A percentile compares a stretch with the other conserved stretches of the same genome.
phyloP scores from a whole-genome alignment of 2,888 invertebrate species.

The Pammene fasciana region DNA sequence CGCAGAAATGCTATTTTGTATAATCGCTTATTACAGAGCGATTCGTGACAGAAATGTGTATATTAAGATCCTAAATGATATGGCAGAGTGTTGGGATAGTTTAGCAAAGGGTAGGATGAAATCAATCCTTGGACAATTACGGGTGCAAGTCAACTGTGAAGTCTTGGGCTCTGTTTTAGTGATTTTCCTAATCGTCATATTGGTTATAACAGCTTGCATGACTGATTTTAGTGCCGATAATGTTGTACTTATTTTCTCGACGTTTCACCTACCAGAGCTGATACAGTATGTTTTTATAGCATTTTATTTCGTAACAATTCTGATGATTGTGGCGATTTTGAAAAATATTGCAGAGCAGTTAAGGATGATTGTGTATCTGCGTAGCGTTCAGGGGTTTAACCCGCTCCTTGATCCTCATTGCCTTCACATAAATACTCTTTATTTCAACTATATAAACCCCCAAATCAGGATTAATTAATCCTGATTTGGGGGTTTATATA shows the following conservation, averaged over 20 bases:
- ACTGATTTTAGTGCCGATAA: too few relatives aligned
- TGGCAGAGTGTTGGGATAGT: slow-evolving; percentile 7
- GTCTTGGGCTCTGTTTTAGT: neutral
- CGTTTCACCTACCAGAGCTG: slow-evolving; percentile 29
- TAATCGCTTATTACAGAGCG: slow-evolving; percentile 22
- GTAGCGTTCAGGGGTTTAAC: neutral
- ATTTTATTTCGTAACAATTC: slow-evolving; percentile 29
- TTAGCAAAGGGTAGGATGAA: slow-evolving; percentile 2
- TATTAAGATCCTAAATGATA: slow-evolving; percentile 3
- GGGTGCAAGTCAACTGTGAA: slow-evolving; percentile 24
- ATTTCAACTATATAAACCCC: neutral
- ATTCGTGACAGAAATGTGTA: slow-evolving; percentile 23
- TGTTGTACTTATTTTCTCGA: neutral
- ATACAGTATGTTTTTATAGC: slow-evolving; percentile 36
- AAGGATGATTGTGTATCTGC: neutral
- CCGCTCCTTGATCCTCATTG: slow-evolving; percentile 16
- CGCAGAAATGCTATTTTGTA: slow-evolving; percentile 8
- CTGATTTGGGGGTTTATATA: neutral
- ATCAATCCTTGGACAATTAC: slow-evolving; percentile 6
- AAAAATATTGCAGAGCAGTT: slow-evolving; percentile 37
- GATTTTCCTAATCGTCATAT: too few relatives aligned
- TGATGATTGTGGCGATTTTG: slow-evolving; percentile 35
- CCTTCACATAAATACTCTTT: slow-evolving; percentile 23
- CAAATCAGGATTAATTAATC: too few relatives aligned
- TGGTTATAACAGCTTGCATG: too few relatives aligned